Base-by-base conservation (phyloP, 2,113 vertebrate species). In the Pituophis catenifer region DNA sequence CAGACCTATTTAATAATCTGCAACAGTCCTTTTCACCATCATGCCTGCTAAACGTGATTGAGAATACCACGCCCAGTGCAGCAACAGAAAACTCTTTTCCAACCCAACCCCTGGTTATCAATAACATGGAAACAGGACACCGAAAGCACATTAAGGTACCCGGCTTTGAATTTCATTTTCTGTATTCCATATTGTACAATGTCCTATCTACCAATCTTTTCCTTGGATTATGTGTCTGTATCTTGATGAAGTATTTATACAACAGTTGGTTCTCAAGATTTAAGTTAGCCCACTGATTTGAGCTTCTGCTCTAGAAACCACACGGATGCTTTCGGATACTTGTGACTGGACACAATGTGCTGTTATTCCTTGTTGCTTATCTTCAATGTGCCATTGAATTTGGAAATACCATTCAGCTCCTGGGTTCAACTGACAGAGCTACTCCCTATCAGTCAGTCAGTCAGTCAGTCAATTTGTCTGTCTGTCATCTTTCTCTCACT, bases 141-240 rank as follows among this genome's bases (percentile, higher is more conserved):
- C 94, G 93, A 50, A 97, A 95, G 91, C 97, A 95, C 88, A 92
- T 97, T 94, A 97, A 97, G 97, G 97, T 97, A 97, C 94, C 90
- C 24, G 65, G 53, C 92, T 90, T 81, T 26, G 0, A 81, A 33
- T 70, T 12, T 23, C 23, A 38, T 81, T 81, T 81, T 81, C 33
- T 38, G 17, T 38, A 38, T 38, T 81, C 17, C 70, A 38, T 38
- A 33, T n/a, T 3, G 12, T 65, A 65, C 59, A 11, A 87, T 38
- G 57, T 26, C 11, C 23, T 24, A 1, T 38, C 8, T 21, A 50
- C 59, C 62, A 70, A 19, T 21, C 33, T 23, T 53, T 81, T 24
- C 52, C 89, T 53, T 90, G 48, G 58, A n/a, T 50, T 17, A 38
- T 75, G 2, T 81, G 70, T 38, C 33, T 33, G 1, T 81, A 81